A percentile compares a stretch with the other conserved stretches of the same genome.
phyloP scores from a whole-genome alignment of 2,888 invertebrate species.

The Arge pagana region DNA sequence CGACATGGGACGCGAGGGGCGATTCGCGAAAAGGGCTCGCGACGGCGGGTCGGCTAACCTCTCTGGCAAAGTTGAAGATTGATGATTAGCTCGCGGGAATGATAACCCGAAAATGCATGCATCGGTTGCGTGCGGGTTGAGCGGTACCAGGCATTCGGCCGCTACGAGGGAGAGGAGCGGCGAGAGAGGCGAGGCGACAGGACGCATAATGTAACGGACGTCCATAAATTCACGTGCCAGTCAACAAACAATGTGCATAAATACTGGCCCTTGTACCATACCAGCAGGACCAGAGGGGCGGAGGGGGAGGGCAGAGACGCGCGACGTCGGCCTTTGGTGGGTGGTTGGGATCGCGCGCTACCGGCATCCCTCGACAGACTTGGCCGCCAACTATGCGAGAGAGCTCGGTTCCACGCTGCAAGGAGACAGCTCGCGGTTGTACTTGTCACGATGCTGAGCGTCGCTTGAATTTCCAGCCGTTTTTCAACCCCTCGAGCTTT shows the following conservation, averaged over 20 bases:
- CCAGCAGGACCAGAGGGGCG: conserved; percentile 44
- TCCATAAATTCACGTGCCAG: conserved; percentile 57
- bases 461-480: conserved; percentile 10
- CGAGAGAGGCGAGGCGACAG: conserved; percentile 45
- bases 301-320: conserved; percentile 35
- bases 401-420: conserved; percentile 45
- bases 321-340: conserved; percentile 26
- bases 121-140: conserved; percentile 51
- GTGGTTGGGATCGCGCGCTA: conserved; percentile 27
- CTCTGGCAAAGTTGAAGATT: conserved; percentile 13
- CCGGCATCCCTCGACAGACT: conserved; percentile 32
- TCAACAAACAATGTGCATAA: conserved; percentile 59
- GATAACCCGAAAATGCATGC: conserved; percentile 39
- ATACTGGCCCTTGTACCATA: conserved; percentile 56
- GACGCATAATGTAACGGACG: conserved; percentile 58
- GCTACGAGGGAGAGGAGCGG: too few species aligned
- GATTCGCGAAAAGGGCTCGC: conserved; percentile 10
- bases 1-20: too few species aligned
- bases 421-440: conserved; percentile 49
- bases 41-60: conserved; percentile 4
- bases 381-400: conserved; percentile 45
- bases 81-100: conserved; percentile 29
- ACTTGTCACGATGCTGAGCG: conserved; percentile 42
- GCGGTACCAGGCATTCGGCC: conserved; percentile 53
- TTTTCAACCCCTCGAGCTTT: not conserved